phyloP scores from a whole-genome alignment of 2,888 invertebrate genomes.

The Orthosia gracilis region DNA sequence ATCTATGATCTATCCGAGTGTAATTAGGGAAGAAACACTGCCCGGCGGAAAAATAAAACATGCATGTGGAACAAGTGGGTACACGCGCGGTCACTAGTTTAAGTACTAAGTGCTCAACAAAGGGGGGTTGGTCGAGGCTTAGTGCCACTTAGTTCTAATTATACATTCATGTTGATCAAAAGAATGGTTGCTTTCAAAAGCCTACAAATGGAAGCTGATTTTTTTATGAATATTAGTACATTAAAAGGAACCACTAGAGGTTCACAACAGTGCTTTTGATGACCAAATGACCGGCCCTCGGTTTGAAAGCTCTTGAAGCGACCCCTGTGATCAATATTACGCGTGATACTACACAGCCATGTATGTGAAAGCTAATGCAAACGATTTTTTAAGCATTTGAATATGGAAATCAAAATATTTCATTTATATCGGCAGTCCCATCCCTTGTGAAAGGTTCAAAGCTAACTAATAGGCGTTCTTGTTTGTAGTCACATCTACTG shows the following conservation, averaged over 20 bases:
- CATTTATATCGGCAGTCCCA: constrained; percentile 23
- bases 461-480: background rate
- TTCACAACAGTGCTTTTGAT: constrained; percentile 76
- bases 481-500: background rate
- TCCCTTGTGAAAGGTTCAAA: background rate
- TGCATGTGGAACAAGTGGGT: constrained; percentile 47
- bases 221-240: constrained; percentile 69
- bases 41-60: constrained; percentile 48
- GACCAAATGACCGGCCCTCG: constrained; percentile 77
- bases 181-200: constrained; percentile 67
- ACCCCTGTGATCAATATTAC: constrained; percentile 75
- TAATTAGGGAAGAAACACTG: constrained; percentile 5
- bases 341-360: constrained; percentile 36
- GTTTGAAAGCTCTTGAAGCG: constrained; percentile 71
- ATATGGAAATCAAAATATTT: constrained; percentile 18
- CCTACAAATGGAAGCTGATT: constrained; percentile 65
- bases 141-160: constrained; percentile 69
- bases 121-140: constrained; percentile 59
- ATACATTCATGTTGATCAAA: constrained; percentile 69
- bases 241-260: constrained; percentile 69
- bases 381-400: constrained; percentile 29
- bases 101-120: constrained; percentile 65
- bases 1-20: too few species aligned
- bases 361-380: constrained; percentile 32
- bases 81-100: constrained; percentile 62